Evolutionary conservation across 2,888 invertebrate species (phyloP).

Genomic region (Aphodius sticticus): DNA sequence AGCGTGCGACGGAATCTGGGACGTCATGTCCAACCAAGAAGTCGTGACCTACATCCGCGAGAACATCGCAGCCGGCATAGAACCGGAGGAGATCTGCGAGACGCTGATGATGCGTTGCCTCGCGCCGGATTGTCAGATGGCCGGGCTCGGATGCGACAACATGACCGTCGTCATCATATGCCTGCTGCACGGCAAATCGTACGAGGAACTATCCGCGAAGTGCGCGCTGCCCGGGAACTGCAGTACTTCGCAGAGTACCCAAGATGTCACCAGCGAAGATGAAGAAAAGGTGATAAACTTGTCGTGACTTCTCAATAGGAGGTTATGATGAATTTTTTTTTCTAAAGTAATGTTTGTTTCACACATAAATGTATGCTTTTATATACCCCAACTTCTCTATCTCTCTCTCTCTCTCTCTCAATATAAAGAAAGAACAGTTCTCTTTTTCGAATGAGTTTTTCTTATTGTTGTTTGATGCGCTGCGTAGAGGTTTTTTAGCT

Average conservation of each 20-base stretch:
- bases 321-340: background rate
- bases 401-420: background rate
- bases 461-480: background rate
- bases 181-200: slow-evolving; percentile 69
- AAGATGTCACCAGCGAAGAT: background rate
- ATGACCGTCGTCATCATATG: slow-evolving; percentile 96
- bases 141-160: slow-evolving; percentile 97
- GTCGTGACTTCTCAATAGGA: background rate
- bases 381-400: background rate
- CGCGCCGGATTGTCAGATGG: slow-evolving; percentile 97
- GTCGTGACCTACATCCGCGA: slow-evolving; percentile 90
- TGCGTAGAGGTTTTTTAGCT: too few relatives aligned
- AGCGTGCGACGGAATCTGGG: slow-evolving; percentile 99
- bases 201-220: slow-evolving; percentile 57
- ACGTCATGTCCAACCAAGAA: slow-evolving; percentile 95
- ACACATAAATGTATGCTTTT: background rate
- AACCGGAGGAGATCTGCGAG: slow-evolving; percentile 96
- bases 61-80: slow-evolving; percentile 81
- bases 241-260: background rate
- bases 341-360: background rate
- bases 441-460: background rate
- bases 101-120: slow-evolving; percentile 93
- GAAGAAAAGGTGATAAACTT: background rate
- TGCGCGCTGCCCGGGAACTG: slow-evolving; percentile 42
- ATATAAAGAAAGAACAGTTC: background rate